Percentiles rank a stretch among this genome's conserved stretches.
These are phyloP conservation scores for Crax fasciolata DNA, from an alignment of 2,797 vertebrate species.

Conservation along the genomic window DNA sequence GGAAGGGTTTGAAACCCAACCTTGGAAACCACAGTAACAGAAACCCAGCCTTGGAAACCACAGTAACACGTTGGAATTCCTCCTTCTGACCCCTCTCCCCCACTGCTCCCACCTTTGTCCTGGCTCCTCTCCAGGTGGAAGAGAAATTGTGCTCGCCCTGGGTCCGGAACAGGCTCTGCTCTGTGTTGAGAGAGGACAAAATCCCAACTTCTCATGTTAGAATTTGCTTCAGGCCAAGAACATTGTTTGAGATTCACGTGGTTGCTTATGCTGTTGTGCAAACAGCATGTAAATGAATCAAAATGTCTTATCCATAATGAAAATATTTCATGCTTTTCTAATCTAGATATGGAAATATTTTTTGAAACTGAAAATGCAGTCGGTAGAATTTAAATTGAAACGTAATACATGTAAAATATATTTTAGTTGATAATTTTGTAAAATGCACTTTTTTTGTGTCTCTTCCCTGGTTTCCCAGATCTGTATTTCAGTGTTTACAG, in stretches of 20 bases:
- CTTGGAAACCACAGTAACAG: constrained; percentile 7
- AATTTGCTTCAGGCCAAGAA: constrained; percentile 69
- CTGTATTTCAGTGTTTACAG: constrained; percentile 90
- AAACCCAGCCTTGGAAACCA: constrained; percentile 9
- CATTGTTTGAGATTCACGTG: constrained; percentile 37
- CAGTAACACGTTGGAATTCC: not conserved
- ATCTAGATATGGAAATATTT: constrained; percentile 89
- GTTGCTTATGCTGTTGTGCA: constrained; percentile 74
- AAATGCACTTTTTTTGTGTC: constrained; percentile 89
- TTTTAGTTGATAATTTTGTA: constrained; percentile 91
- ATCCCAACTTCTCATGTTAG: not conserved
- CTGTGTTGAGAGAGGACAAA: not conserved
- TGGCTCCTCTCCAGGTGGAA: constrained; percentile 1
- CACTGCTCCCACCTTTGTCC: not conserved
- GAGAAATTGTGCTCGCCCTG: not conserved
- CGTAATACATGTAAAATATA: constrained; percentile 88
- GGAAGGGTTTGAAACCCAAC: not conserved
- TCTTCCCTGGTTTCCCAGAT: constrained; percentile 86
- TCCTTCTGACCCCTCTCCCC: not conserved
- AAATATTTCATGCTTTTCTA: constrained; percentile 85
- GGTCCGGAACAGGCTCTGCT: not conserved
- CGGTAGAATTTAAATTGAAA: constrained; percentile 86
- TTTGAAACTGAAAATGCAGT: constrained; percentile 87
- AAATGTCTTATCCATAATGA: constrained; percentile 78
- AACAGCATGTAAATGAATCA: constrained; percentile 77